Conservation (phyloP, 2,797 vertebrate genomes). For the Apogon talboti region DNA sequence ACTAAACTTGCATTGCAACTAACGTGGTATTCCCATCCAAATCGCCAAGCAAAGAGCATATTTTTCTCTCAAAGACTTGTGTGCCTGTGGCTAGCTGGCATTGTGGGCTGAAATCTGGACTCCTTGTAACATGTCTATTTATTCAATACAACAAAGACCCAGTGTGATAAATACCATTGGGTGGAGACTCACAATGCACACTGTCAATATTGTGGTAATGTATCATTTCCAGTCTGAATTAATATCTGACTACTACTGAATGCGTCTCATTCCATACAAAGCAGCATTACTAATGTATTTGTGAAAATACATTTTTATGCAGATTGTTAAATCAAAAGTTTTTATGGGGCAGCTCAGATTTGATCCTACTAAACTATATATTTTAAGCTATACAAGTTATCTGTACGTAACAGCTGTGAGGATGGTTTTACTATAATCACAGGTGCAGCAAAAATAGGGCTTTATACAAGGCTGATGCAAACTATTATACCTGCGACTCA, state of each 20-base stretch:
- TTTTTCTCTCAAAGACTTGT: slow-evolving; percentile 43
- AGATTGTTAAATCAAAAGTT: slow-evolving; percentile 14
- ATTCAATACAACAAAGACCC: slow-evolving; percentile 65
- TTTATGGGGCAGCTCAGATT: slow-evolving; percentile 16
- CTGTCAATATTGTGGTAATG: slow-evolving; percentile 46
- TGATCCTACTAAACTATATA: slow-evolving; percentile 20
- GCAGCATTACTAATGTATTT: slow-evolving; percentile 10
- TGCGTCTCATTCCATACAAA: slow-evolving; percentile 12
- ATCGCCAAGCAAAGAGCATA: slow-evolving; percentile 24
- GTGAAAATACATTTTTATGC: slow-evolving; percentile 13
- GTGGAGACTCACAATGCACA: slow-evolving; percentile 43
- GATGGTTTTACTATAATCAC: slow-evolving; percentile 38
- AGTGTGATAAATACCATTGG: slow-evolving; percentile 60
- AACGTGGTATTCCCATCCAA: slow-evolving; percentile 13
- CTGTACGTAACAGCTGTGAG: slow-evolving; percentile 24
- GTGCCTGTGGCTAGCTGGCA: slow-evolving; percentile 41
- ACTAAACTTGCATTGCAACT: slow-evolving; percentile 10
- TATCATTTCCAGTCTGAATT: slow-evolving; percentile 32
- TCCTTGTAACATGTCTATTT: slow-evolving; percentile 65
- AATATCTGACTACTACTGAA: slow-evolving; percentile 28
- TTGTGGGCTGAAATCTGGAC: slow-evolving; percentile 60
- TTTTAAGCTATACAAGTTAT: slow-evolving; percentile 2
- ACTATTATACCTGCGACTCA: not conserved
- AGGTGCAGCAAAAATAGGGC: slow-evolving; percentile 1
- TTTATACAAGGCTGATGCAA: not conserved